A percentile compares a stretch with the other conserved stretches of the same genome.
phyloP scores from a whole-genome alignment of 2,113 vertebrate species.

The Eurypyga helias region DNA sequence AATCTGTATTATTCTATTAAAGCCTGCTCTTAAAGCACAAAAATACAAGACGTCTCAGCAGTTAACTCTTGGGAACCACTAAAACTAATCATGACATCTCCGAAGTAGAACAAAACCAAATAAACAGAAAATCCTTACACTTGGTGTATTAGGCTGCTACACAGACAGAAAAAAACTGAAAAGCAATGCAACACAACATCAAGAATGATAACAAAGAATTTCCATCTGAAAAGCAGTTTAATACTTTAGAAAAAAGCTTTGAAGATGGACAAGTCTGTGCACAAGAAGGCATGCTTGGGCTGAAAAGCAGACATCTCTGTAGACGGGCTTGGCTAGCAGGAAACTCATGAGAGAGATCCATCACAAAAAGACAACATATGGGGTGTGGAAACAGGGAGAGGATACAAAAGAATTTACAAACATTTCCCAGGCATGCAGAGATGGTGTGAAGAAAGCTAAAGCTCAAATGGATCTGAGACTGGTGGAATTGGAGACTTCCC shows the following conservation, averaged over 20 bases:
- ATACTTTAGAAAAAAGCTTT: neutral
- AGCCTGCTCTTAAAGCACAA: neutral
- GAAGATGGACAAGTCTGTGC: neutral
- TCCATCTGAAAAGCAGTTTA: neutral
- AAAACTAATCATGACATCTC: neutral
- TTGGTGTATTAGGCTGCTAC: rapidly evolving
- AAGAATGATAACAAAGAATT: neutral
- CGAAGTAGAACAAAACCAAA: neutral
- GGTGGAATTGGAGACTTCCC: neutral
- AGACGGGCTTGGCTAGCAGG: rapidly evolving
- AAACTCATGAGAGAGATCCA: neutral
- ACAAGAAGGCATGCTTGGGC: neutral
- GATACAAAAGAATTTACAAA: neutral
- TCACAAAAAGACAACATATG: neutral
- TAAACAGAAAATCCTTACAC: neutral
- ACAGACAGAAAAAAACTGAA: neutral
- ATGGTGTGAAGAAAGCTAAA: neutral
- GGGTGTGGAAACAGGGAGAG: neutral
- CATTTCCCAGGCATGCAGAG: neutral
- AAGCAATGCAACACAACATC: neutral
- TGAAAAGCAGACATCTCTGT: neutral
- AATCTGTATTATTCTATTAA: neutral
- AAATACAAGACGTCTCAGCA: neutral
- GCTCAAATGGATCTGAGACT: neutral
- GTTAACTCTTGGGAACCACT: neutral